A percentile compares a stretch with the other conserved stretches of the same genome.
Evolutionary conservation across 2,113 vertebrate species (phyloP).

Genomic region (Pogonocichla stellata): DNA sequence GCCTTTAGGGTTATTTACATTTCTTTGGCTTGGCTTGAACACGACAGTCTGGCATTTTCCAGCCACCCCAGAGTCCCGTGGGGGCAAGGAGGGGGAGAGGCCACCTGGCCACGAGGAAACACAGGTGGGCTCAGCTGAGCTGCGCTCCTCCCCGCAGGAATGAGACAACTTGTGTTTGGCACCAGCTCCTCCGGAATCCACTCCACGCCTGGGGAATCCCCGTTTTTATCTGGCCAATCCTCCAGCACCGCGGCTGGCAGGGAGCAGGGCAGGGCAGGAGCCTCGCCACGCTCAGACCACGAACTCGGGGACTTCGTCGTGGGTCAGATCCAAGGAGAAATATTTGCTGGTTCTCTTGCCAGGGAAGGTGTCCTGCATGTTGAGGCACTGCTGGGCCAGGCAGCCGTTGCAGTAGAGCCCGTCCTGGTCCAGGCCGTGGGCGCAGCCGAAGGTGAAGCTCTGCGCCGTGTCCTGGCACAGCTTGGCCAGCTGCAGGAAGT

Average conservation of each 20-base stretch:
- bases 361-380: constrained; percentile 83
- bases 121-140: neutral
- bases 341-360: constrained; percentile 98
- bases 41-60: neutral
- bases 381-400: constrained; percentile 86
- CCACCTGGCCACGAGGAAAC: neutral
- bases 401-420: constrained; percentile 83
- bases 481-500: constrained; percentile 88
- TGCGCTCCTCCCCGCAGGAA: neutral
- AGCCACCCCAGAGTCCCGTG: neutral
- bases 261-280: neutral
- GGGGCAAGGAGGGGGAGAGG: neutral
- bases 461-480: constrained; percentile 96
- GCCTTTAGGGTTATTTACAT: neutral
- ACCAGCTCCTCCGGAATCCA: neutral
- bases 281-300: constrained; percentile 81
- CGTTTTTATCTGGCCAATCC: neutral
- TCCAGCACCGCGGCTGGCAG: neutral
- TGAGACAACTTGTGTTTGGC: neutral
- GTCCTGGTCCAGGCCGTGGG: constrained; percentile 84
- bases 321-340: constrained; percentile 94
- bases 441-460: constrained; percentile 96
- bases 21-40: constrained; percentile 75
- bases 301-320: constrained; percentile 93
- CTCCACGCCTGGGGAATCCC: neutral